Evolutionary conservation across 2,797 vertebrate genomes (phyloP), one percentile per base, ranked within the genome.

Genomic region (Molossus molossus): DNA sequence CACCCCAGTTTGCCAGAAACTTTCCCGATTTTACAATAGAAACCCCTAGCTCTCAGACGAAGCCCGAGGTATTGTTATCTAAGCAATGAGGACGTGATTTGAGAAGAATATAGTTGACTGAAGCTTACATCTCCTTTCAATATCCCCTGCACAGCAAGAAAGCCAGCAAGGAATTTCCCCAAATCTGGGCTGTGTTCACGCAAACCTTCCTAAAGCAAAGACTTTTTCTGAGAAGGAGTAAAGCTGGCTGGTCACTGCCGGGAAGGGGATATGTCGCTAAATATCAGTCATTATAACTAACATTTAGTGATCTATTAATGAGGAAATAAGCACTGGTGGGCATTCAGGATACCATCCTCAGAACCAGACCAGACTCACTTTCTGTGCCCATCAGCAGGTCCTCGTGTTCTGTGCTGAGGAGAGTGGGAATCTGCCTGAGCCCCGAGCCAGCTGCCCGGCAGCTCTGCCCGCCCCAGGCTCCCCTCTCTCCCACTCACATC

Each of bases 1-100:
- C n/a, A 85, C 55, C 18, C 53, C 40, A 13, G 25, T 45, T 50
- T 86, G 25, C 83, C 79, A 95, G 75, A 33, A 80, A 73, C 20
- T 87, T 80, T 20, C 25, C 50, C 58, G 5, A 55, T 85, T 69
- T 81, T 83, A 89, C n/a, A 81, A n/a, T 33, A 14, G 80, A 94
- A 94, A 87, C 25, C 0, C 37, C 6, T 76, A 21, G n/a, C 8
- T 50, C 37, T 5, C n/a, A 6, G 15, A 45, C 15, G 75, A 65
- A 70, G 13, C 67, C 69, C 6, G 4, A 3, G 25, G 11, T 65
- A 3, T 64, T 60, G 18, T 62, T 92, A 23, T 9, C 53, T 11
- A 58, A 40, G 21, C 14, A 84, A 33, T 48, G 67, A 45, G 3
- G n/a, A 92, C 91, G 45, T 20, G 58, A 48, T 12, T 65, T 87